Evolutionary conservation across 2,888 invertebrate genomes (phyloP).

Genomic region (Allolobophora icterica): DNA sequence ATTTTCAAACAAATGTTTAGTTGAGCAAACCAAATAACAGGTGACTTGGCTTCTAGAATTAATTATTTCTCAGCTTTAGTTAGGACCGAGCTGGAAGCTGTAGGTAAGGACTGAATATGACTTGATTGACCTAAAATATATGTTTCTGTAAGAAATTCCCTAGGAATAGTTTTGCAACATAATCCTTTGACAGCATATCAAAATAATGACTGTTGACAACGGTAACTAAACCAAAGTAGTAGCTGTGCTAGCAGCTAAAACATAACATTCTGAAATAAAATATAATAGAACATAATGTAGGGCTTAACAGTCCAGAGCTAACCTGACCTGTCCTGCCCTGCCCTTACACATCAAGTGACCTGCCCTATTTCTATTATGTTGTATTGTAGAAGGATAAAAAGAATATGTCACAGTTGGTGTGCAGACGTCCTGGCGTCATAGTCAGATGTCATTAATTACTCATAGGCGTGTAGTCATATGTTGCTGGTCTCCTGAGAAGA

Average conservation of each 20-base stretch:
- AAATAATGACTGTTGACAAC: no score
- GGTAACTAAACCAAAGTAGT: no score
- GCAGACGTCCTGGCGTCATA: not conserved
- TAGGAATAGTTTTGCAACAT: no score
- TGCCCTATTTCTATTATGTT: not conserved
- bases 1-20: not conserved
- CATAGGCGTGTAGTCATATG: no score
- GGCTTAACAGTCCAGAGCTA: not conserved
- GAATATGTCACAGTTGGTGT: slow-evolving; percentile 1
- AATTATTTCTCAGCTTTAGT: not conserved
- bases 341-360: not conserved
- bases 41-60: not conserved
- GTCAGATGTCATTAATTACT: not conserved
- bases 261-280: no score
- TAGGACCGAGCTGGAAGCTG: no score
- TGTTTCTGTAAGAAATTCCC: not conserved
- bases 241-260: no score
- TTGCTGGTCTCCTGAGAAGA: not conserved
- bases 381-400: not conserved
- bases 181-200: no score
- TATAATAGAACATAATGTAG: not conserved
- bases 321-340: not conserved
- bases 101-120: not conserved
- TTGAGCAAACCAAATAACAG: not conserved
- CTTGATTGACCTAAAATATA: not conserved